Evolutionary conservation across 2,888 invertebrate species (phyloP), one percentile per base, ranked within the genome.

Genomic region (Macrosoma leucophasiata): DNA sequence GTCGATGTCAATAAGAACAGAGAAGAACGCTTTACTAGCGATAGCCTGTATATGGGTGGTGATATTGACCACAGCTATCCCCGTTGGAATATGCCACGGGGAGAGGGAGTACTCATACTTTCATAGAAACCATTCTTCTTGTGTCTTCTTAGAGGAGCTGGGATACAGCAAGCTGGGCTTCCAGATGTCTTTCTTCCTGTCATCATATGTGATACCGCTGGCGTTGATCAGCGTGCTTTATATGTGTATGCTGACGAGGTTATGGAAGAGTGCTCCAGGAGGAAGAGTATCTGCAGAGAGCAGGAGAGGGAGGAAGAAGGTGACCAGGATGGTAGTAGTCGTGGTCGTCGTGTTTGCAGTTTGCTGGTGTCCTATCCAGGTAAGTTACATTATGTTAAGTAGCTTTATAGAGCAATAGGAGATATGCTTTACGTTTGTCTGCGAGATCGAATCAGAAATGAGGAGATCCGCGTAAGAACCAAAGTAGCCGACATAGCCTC

Each of bases 341-440:
- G 95, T 96, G 31, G 95, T 96, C 1, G 90, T 94, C 30, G 95
- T 95, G 27, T 97, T 97, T 72, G 96, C 96, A 11, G 87, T 95
- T 22, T 96, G 96, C 78, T 97, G 97, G 97, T 90, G 93, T 57
- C 97, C 97, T 13, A 94, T 97, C 62, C 96, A 96, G 86, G 91
- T 96, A 55, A 86, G 72, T 65, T 12, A 10, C n/a, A 3, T 2
- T 9, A 13, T n/a, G n/a, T n/a, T n/a, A n/a, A n/a, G n/a, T n/a
- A n/a, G n/a, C n/a, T n/a, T n/a, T n/a, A n/a, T n/a, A n/a, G n/a
- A n/a, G n/a, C n/a, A n/a, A n/a, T n/a, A n/a, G n/a, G n/a, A n/a
- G n/a, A n/a, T n/a, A n/a, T n/a, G n/a, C n/a, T n/a, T n/a, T n/a
- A n/a, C n/a, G n/a, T n/a, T n/a, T n/a, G n/a, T n/a, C n/a, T n/a